A percentile compares a stretch with the other conserved stretches of the same genome.
phyloP scores from a whole-genome alignment of 1,140 invertebrate genomes.

The Callitettix versicolor region DNA sequence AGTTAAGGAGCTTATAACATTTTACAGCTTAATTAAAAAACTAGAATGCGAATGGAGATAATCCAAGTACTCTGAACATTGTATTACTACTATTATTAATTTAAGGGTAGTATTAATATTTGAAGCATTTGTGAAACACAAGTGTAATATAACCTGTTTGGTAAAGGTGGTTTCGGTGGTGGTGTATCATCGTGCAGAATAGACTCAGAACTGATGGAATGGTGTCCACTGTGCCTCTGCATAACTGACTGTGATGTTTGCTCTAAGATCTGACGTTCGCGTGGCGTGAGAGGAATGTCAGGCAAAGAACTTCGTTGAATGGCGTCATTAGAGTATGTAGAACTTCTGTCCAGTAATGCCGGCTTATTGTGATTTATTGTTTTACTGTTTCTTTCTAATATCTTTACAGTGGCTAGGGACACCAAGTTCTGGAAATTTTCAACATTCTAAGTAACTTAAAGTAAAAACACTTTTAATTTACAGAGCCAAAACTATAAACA shows the following conservation, averaged over 20 bases:
- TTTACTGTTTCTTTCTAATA: slow-evolving; percentile 41
- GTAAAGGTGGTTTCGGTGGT: slow-evolving; percentile 80
- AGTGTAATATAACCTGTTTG: no score
- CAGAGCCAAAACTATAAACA: not conserved
- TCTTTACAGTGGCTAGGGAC: slow-evolving; percentile 50
- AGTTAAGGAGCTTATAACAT: no score
- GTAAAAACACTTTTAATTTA: slow-evolving; percentile 7
- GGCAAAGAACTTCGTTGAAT: slow-evolving; percentile 55
- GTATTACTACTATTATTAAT: no score
- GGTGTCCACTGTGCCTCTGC: slow-evolving; percentile 38
- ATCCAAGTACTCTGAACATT: no score
- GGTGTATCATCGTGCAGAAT: slow-evolving; percentile 47
- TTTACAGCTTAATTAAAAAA: no score
- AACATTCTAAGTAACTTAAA: slow-evolving; percentile 13
- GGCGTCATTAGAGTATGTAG: slow-evolving; percentile 20
- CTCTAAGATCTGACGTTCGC: slow-evolving; percentile 56
- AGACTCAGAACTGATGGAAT: slow-evolving; percentile 66
- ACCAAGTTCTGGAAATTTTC: slow-evolving; percentile 47
- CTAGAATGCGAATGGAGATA: no score
- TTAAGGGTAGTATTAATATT: no score
- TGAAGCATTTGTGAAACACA: no score
- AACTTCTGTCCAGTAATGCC: slow-evolving; percentile 7
- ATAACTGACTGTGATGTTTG: slow-evolving; percentile 38
- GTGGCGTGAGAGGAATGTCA: slow-evolving; percentile 72
- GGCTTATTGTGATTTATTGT: slow-evolving; percentile 11